Base-by-base conservation (phyloP, 2,797 vertebrate species). In the Discoglossus pictus region DNA sequence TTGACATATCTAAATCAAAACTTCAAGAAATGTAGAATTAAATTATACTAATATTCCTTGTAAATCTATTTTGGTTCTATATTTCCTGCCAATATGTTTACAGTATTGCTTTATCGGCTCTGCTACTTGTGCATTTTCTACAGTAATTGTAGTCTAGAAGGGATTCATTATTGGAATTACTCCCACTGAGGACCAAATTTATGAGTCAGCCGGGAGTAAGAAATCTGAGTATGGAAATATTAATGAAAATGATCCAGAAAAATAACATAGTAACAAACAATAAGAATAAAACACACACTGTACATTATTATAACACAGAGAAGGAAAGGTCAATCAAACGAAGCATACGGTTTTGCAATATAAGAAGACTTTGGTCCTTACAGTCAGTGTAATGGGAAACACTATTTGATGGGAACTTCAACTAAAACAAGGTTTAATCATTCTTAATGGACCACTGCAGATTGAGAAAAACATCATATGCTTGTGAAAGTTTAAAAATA, bases 1-100 rank as follows among this genome's bases (percentile, higher is more conserved):
- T 70, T 70, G 67, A 70, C 67, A 70, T 56, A 48, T 34, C 61
- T 62, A 63, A 70, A 70, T 70, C 67, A 70, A 62, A 70, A 63
- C 60, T 63, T 63, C 42, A 56, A 56, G 67, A 42, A 62, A 54
- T 56, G 60, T 70, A 63, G 67, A 70, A 70, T 63, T 70, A 70
- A 55, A 70, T 63, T 70, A 63, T 70, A 70, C 63, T 63, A 63
- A 70, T 70, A 70, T 62, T 63, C 42, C 51, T 24, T 63, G 51
- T 63, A 70, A 70, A 70, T 70, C 43, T 56, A 34, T 70, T 59
- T 70, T 70, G 56, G 61, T 44, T 55, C 50, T 7, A 31, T 52
- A 42, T 42, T n/a, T 21, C 39, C 60, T 56, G 60, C 42, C 60
- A 70, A 62, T 70, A 63, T 70, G 43, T 63, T 63, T 70, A 62